phyloP scores from a whole-genome alignment of 2,113 vertebrate genomes.

The Scomber japonicus region DNA sequence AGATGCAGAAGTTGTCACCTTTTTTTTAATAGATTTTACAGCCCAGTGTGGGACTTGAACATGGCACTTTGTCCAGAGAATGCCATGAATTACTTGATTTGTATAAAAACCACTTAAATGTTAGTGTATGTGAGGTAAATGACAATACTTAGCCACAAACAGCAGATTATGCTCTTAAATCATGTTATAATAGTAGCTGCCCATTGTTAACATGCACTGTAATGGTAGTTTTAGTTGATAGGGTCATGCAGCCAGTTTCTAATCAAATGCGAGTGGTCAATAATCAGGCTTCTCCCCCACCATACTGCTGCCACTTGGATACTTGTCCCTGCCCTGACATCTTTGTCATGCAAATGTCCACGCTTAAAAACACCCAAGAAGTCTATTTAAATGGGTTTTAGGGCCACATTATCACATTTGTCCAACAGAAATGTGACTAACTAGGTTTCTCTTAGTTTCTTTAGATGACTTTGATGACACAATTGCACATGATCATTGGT shows the following conservation, averaged over 20 bases:
- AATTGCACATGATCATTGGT: background rate
- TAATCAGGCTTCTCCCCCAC: slow-evolving; percentile 1
- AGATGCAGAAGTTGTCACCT: no score
- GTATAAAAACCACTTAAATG: no score
- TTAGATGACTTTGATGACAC: no score
- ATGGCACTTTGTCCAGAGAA: no score
- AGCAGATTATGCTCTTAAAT: background rate
- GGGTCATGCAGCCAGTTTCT: background rate
- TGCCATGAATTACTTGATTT: no score
- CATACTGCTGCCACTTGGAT: background rate
- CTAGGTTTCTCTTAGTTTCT: rapidly evolving
- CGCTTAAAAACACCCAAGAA: background rate
- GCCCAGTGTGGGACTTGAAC: no score
- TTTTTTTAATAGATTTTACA: no score
- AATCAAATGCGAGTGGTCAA: background rate
- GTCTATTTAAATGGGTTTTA: no score
- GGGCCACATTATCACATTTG: background rate
- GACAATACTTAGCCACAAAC: background rate
- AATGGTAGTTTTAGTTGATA: background rate
- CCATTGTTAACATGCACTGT: background rate
- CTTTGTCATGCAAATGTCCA: slow-evolving; percentile 25
- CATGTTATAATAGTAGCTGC: background rate
- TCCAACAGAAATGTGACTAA: no score
- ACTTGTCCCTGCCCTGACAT: slow-evolving; percentile 7
- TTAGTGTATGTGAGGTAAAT: no score